Evolutionary conservation across 2,797 vertebrate genomes (phyloP).

Genomic region (Iguana delicatissima): DNA sequence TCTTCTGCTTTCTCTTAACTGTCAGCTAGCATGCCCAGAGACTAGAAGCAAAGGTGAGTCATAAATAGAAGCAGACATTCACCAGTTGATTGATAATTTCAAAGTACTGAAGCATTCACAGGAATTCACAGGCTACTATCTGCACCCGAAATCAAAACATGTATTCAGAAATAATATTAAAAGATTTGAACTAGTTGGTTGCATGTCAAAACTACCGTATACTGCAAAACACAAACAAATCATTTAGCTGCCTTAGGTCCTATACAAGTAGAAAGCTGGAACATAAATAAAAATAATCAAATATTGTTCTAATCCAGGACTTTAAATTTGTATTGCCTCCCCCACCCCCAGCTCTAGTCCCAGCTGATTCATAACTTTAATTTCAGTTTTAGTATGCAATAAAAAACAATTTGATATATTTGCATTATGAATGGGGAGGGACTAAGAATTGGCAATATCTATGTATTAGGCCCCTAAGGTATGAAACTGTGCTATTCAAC

Average conservation of each 20-base stretch:
- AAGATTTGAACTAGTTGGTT: neutral
- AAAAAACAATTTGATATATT: neutral
- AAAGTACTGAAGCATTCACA: neutral
- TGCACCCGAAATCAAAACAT: neutral
- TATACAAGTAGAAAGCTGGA: no score
- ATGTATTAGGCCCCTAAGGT: no score
- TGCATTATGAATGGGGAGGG: neutral
- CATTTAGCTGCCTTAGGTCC: no score
- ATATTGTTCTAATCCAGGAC: neutral
- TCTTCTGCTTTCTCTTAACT: neutral
- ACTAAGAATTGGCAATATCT: no score
- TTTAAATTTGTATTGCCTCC: no score
- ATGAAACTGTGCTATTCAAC: no score
- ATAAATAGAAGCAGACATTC: neutral
- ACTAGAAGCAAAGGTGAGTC: neutral
- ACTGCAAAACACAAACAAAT: neutral
- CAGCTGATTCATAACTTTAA: neutral
- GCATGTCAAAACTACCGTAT: neutral
- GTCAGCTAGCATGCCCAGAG: neutral
- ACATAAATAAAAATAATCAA: neutral
- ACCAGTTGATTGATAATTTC: neutral
- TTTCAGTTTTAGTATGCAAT: neutral
- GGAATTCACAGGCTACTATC: neutral
- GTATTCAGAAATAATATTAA: neutral
- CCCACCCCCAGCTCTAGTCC: no score